Percentiles rank a stretch among this genome's conserved stretches.
These are phyloP conservation scores for Pituophis catenifer DNA, from an alignment of 2,113 vertebrate species.

Conservation along the genomic window DNA sequence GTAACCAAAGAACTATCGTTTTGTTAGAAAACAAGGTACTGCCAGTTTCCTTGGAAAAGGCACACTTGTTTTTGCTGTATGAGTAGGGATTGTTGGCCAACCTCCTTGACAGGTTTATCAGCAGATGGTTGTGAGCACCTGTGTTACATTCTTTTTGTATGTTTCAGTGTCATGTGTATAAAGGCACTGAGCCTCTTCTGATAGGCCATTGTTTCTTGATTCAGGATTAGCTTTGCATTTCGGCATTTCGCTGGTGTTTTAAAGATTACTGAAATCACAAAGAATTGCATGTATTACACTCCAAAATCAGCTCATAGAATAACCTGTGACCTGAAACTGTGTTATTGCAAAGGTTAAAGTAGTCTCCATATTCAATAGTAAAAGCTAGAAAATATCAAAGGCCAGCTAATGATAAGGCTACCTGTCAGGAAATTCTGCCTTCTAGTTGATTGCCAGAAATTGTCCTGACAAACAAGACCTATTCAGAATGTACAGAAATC, in stretches of 20 bases:
- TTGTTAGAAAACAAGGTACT: neutral
- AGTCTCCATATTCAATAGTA: neutral
- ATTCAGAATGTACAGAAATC: neutral
- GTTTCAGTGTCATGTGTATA: neutral
- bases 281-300: neutral
- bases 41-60: neutral
- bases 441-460: neutral
- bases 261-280: neutral
- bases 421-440: neutral
- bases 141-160: neutral
- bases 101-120: neutral
- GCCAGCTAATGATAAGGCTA: neutral
- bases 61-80: neutral
- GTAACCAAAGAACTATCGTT: neutral
- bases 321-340: neutral
- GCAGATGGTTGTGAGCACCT: neutral
- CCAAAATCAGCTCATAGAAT: neutral
- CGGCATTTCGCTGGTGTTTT: neutral
- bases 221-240: neutral
- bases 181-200: neutral
- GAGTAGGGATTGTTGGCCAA: neutral
- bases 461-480: neutral
- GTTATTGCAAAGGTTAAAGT: neutral
- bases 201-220: neutral
- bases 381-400: neutral